Evolutionary conservation across 1,140 invertebrate species (phyloP), one percentile per base, ranked within the genome.

Genomic region (Tribolium madens): DNA sequence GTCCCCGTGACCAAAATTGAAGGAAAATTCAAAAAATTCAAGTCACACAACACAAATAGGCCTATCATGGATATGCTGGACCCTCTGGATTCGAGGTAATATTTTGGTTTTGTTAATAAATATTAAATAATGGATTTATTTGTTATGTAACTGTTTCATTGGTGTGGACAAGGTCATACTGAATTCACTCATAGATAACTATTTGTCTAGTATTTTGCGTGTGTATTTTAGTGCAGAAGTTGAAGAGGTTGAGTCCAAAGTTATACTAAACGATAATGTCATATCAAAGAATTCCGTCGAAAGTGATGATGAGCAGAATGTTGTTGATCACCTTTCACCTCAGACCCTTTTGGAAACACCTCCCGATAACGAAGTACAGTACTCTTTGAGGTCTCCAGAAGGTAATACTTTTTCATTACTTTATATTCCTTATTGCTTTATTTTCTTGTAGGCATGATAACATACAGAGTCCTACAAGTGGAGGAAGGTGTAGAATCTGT

Each of bases 1-100:
- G 85, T 84, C 82, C 85, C 84, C 85, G 85, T 86, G 85, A 86
- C 83, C 85, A 85, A 84, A 84, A 84, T 82, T 84, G 84, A 81
- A 82, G 81, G 83, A 84, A 85, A 85, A 85, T 86, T 86, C 84
- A 85, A 86, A 86, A 73, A 73, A 52, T 33, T 13, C 78, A 70
- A 18, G 78, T 81, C 75, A 72, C 71, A 76, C 15, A 50, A 53
- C 17, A 53, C 21, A 48, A 76, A 70, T 76, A 57, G 64, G 15
- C 50, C n/a, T 7, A 47, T 3, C 48, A 85, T 85, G 85, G 84
- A 86, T 68, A 82, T 86, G 14, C 76, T 86, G 31, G 84, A 86
- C 79, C 83, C 83, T 14, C 71, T 86, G 60, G 81, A 83, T 10
- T 68, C 78, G 57, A 84, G 84, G 85, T 86, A 84, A 78, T 31